phyloP scores from a whole-genome alignment of 2,113 vertebrate species.

The Hippolais icterina region DNA sequence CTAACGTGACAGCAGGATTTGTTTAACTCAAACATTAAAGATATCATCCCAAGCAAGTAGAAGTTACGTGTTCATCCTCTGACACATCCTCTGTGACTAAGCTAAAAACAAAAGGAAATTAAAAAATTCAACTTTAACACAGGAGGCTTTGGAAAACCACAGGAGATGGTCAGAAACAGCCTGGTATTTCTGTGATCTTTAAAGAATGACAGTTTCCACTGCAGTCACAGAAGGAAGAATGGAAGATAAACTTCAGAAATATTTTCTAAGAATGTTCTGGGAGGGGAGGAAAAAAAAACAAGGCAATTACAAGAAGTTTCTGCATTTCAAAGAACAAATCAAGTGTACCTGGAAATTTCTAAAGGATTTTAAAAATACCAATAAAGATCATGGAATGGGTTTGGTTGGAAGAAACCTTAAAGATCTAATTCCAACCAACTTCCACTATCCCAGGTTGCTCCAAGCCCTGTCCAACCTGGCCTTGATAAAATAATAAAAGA shows the following conservation, averaged over 20 bases:
- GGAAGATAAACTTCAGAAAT: not conserved
- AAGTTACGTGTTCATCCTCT: not conserved
- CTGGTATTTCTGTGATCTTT: not conserved
- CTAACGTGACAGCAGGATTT: not conserved
- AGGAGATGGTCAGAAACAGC: not conserved
- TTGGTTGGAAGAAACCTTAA: not conserved
- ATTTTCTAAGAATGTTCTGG: slow-evolving; percentile 2
- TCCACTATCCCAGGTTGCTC: not conserved
- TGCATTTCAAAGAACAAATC: not conserved
- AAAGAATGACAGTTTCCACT: slow-evolving; percentile 54
- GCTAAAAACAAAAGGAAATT: not conserved
- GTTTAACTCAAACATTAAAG: not conserved
- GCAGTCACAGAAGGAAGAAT: not conserved
- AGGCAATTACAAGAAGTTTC: not conserved
- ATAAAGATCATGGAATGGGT: not conserved
- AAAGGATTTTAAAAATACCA: not conserved
- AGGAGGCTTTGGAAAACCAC: slow-evolving; percentile 17
- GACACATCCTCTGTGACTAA: not conserved
- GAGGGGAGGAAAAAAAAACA: not conserved
- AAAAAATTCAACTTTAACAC: not conserved
- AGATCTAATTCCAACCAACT: not conserved
- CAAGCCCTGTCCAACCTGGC: not conserved
- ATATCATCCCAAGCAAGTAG: not conserved
- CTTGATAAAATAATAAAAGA: not conserved
- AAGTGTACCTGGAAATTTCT: not conserved